Percentiles rank a stretch among this genome's conserved stretches.
These are phyloP conservation scores for Pedicia rivosa DNA, from an alignment of 2,888 invertebrate genomes.

Conservation along the genomic window DNA sequence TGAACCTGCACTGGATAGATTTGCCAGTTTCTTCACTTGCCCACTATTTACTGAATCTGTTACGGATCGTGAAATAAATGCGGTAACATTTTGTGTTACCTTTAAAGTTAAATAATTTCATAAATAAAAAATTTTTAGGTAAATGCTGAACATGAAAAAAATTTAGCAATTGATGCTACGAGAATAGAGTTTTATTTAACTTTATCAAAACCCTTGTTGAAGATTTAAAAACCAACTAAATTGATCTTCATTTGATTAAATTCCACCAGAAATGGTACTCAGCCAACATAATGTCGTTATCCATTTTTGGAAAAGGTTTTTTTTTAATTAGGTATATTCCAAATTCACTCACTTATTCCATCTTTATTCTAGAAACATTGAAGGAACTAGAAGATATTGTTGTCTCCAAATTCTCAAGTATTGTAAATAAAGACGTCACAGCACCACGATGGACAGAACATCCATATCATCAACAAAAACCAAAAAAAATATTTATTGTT, in stretches of 20 bases:
- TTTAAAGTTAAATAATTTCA: background rate
- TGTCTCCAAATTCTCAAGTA: conserved; percentile 55
- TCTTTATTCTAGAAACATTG: conserved; percentile 47
- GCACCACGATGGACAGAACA: conserved; percentile 64
- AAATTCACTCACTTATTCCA: conserved; percentile 3
- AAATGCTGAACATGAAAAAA: conserved; percentile 92
- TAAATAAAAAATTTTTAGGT: conserved; percentile 16
- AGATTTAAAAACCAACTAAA: conserved; percentile 61
- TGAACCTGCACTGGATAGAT: conserved; percentile 70
- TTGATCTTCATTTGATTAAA: conserved; percentile 73
- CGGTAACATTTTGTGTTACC: conserved; percentile 41
- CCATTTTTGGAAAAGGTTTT: conserved; percentile 74
- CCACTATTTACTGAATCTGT: conserved; percentile 87
- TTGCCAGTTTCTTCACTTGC: conserved; percentile 88
- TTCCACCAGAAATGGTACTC: conserved; percentile 91
- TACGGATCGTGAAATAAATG: conserved; percentile 86
- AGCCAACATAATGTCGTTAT: conserved; percentile 82
- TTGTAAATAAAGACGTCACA: conserved; percentile 57
- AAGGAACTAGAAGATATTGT: conserved; percentile 76
- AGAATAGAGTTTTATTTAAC: conserved; percentile 78
- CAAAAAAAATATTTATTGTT: conserved; percentile 54
- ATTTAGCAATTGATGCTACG: conserved; percentile 78
- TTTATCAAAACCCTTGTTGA: conserved; percentile 65
- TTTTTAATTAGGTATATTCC: conserved; percentile 1
- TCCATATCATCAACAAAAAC: conserved; percentile 63